Evolutionary conservation across 2,797 vertebrate genomes (phyloP).

Genomic region (Galaxias olidus): DNA sequence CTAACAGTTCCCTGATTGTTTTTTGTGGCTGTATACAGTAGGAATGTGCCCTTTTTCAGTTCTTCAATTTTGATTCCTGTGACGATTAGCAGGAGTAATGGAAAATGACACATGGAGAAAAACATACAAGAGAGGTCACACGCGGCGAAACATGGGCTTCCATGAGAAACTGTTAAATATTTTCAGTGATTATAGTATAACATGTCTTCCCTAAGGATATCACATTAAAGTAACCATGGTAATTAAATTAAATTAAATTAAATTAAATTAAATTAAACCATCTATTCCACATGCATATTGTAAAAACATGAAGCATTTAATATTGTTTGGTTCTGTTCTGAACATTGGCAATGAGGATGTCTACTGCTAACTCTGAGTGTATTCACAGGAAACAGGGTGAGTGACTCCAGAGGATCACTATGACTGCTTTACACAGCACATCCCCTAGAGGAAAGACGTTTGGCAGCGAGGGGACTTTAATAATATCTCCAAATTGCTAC

Average conservation of each 20-base stretch:
- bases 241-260: no score
- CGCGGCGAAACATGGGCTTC: slow-evolving; percentile 54
- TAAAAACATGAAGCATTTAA: no score
- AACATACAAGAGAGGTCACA: slow-evolving; percentile 50
- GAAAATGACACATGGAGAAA: slow-evolving; percentile 56
- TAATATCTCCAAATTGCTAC: slow-evolving; percentile 79
- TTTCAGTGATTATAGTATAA: background rate
- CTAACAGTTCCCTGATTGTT: background rate
- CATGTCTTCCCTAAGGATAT: no score
- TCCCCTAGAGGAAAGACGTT: slow-evolving; percentile 72
- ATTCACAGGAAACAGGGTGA: slow-evolving; percentile 58
- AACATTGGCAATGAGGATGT: slow-evolving; percentile 8
- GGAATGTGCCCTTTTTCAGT: background rate
- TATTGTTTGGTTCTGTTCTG: no score
- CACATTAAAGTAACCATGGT: no score
- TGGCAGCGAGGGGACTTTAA: slow-evolving; percentile 74
- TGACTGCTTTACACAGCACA: slow-evolving; percentile 77
- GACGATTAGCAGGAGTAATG: slow-evolving; percentile 26
- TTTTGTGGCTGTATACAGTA: slow-evolving; percentile 2
- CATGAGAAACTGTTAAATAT: slow-evolving; percentile 33
- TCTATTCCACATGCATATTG: no score
- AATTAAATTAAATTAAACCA: no score
- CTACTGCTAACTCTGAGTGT: slow-evolving; percentile 31
- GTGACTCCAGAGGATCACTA: slow-evolving; percentile 66
- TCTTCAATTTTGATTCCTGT: background rate